Conservation (phyloP, 2,113 vertebrate genomes). For the Bubo blakistoni region DNA sequence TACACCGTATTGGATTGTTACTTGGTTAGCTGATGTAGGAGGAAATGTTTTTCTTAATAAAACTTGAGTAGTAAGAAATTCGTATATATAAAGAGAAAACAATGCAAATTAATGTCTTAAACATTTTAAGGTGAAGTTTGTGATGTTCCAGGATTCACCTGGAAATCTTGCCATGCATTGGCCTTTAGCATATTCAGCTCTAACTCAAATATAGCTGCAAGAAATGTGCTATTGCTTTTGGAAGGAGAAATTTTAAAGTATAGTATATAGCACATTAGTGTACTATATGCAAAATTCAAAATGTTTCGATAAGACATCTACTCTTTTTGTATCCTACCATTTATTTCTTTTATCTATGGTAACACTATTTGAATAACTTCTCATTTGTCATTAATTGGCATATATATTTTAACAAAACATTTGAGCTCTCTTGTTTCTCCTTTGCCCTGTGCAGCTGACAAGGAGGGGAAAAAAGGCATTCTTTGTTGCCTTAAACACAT, state of each 20-base stretch:
- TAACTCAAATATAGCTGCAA: neutral
- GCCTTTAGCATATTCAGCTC: neutral
- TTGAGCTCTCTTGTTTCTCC: neutral
- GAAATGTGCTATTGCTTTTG: neutral
- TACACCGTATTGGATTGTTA: fast-evolving
- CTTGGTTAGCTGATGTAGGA: neutral
- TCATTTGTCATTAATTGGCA: neutral
- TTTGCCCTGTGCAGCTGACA: neutral
- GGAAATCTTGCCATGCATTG: neutral
- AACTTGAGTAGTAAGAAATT: neutral
- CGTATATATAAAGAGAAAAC: neutral
- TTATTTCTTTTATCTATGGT: neutral
- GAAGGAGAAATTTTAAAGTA: neutral
- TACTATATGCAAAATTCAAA: neutral
- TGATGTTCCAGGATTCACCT: neutral
- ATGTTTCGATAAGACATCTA: neutral
- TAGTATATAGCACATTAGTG: no score
- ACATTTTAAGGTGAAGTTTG: neutral
- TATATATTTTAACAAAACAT: neutral
- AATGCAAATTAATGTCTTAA: neutral
- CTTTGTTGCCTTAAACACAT: neutral
- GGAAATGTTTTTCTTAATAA: neutral
- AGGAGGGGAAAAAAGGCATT: neutral
- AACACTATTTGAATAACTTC: neutral
- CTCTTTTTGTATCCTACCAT: neutral